Evolutionary conservation across 2,888 invertebrate genomes (phyloP).

Genomic region (Yponomeuta plumbellus): DNA sequence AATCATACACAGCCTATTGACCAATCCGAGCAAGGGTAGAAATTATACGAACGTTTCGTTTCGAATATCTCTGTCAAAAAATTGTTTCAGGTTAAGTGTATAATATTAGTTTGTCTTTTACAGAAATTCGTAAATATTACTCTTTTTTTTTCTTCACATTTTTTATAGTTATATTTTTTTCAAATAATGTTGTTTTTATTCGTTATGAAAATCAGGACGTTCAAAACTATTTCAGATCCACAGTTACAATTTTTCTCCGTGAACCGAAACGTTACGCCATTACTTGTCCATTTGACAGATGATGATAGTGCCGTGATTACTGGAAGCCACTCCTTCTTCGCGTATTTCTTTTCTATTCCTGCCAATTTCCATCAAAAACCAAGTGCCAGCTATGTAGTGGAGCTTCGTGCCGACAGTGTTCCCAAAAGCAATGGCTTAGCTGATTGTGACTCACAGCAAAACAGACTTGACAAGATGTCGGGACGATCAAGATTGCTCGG

Average conservation of each 20-base stretch:
- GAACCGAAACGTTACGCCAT: conserved; percentile 25
- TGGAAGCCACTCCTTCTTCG: conserved; percentile 63
- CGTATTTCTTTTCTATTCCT: conserved; percentile 24
- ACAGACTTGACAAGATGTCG: conserved; percentile 56
- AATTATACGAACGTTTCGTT: conserved; percentile 20
- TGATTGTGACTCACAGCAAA: conserved; percentile 2
- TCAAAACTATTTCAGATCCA: too few species aligned
- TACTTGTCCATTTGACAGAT: conserved; percentile 39
- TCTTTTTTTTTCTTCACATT: too few species aligned
- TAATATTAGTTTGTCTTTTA: too few species aligned
- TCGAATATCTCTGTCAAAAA: background rate
- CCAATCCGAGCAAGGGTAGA: conserved; percentile 19
- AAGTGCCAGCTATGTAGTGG: conserved; percentile 51
- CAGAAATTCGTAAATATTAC: too few species aligned
- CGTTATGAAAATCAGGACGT: too few species aligned
- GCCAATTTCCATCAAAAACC: conserved; percentile 35
- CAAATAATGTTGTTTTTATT: too few species aligned
- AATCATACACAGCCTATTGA: conserved; percentile 45
- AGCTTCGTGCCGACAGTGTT: conserved; percentile 35
- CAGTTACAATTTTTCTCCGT: conserved; percentile 21
- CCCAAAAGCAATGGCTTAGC: conserved; percentile 15
- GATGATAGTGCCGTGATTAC: conserved; percentile 39
- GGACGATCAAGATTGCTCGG: conserved; percentile 68
- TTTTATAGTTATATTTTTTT: too few species aligned
- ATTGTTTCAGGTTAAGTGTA: background rate